Percentiles rank a stretch among this genome's conserved stretches.
phyloP scores from a whole-genome alignment of 37 sponge, comb jelly and placozoan species.

The Eunapius fragilis region DNA sequence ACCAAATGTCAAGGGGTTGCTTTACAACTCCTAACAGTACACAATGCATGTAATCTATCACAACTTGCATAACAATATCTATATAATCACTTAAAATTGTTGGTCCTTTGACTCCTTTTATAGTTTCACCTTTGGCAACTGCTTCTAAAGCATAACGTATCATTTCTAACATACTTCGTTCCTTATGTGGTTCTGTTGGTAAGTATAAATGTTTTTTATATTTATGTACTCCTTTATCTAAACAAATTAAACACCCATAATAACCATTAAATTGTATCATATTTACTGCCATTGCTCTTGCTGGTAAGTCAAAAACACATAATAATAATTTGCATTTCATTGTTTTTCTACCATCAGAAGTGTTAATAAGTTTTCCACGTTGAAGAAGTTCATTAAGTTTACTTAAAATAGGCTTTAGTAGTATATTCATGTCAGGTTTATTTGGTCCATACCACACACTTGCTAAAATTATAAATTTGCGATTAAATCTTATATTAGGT shows the following conservation, averaged over 20 bases:
- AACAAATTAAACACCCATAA: background rate
- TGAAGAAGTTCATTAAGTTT: background rate
- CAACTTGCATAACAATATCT: background rate
- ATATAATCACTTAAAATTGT: background rate
- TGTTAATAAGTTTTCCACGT: background rate
- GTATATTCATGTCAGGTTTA: background rate
- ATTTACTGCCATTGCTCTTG: background rate
- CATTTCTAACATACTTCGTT: background rate
- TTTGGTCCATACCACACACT: background rate
- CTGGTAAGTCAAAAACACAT: constrained; percentile 4
- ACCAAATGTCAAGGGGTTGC: background rate
- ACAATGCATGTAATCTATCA: background rate
- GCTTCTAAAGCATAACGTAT: background rate
- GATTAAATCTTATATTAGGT: background rate
- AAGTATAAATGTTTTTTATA: background rate
- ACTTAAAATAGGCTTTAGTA: background rate
- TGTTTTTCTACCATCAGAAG: background rate
- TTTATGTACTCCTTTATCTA: background rate
- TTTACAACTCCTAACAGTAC: background rate
- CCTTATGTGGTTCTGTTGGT: background rate
- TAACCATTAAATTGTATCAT: background rate
- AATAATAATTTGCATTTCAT: background rate
- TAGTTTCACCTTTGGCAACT: background rate
- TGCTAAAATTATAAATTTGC: background rate
- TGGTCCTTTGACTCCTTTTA: background rate